phyloP scores from a whole-genome alignment of 2,113 vertebrate species.

The Rhipidura dahli region DNA sequence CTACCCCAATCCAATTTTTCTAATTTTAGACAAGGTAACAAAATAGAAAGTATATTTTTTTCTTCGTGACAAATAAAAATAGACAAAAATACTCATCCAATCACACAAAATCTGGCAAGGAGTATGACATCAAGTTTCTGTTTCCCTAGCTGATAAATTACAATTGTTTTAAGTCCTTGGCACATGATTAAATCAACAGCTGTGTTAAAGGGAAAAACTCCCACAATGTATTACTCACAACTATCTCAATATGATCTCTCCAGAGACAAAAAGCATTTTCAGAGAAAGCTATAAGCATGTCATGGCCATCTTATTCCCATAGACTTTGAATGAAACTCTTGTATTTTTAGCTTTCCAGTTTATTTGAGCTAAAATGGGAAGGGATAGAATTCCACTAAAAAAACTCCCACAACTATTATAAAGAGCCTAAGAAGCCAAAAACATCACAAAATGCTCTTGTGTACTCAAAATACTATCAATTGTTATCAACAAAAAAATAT shows the following conservation, averaged over 20 bases:
- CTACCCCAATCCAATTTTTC: background rate
- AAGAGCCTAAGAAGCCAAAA: background rate
- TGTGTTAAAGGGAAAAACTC: slow-evolving; percentile 57
- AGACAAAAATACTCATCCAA: background rate
- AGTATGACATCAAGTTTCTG: background rate
- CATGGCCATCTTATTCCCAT: slow-evolving; percentile 5
- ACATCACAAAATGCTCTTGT: background rate
- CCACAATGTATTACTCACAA: slow-evolving; percentile 51
- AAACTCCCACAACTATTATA: background rate
- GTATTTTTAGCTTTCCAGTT: slow-evolving; percentile 4
- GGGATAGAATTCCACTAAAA: background rate
- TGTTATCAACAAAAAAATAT: background rate
- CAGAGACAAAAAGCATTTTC: slow-evolving; percentile 48
- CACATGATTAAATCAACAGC: slow-evolving; percentile 71
- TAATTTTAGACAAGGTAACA: slow-evolving; percentile 37
- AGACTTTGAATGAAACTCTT: background rate
- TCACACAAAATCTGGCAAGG: slow-evolving; percentile 8
- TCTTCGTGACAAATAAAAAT: slow-evolving; percentile 4
- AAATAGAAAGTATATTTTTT: slow-evolving; percentile 29
- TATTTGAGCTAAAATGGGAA: background rate
- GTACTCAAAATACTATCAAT: background rate
- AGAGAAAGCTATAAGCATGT: background rate
- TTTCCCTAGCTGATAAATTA: slow-evolving; percentile 50
- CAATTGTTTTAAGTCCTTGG: slow-evolving; percentile 66
- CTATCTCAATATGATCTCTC: slow-evolving; percentile 29